Conservation (phyloP, 2,797 vertebrate species). For the Muscicapa comitata region DNA sequence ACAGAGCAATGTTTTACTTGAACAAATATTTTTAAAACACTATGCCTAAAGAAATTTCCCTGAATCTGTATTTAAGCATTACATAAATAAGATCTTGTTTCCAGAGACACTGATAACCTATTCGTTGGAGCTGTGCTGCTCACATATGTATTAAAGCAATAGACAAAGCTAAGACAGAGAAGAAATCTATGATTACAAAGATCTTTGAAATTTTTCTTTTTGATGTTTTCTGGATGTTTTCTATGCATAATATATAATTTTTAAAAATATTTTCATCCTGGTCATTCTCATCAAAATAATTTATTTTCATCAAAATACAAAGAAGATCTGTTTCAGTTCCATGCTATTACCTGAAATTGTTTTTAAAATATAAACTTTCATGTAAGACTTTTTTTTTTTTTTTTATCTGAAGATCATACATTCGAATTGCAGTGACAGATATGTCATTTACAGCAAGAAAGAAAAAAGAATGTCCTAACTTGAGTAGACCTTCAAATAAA, state of each 20-base stretch:
- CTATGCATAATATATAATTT: background rate
- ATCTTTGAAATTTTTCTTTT: background rate
- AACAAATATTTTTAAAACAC: background rate
- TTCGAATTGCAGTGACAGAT: background rate
- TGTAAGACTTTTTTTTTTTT: background rate
- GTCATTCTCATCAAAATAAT: background rate
- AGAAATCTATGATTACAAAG: background rate
- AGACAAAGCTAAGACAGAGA: background rate
- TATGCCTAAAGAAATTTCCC: background rate
- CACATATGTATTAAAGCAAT: background rate
- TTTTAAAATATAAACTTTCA: background rate
- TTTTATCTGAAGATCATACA: background rate
- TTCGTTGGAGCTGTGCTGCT: background rate
- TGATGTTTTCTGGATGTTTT: background rate
- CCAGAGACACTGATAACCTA: background rate
- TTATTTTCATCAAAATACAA: background rate
- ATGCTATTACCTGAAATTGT: background rate
- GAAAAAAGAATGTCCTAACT: constrained; percentile 21
- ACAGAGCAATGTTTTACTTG: background rate
- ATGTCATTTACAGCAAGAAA: background rate
- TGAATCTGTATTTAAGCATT: background rate
- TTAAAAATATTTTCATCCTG: background rate
- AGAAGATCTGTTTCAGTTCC: background rate
- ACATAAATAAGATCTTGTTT: background rate
- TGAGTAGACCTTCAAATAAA: constrained; percentile 51